Base-by-base conservation (phyloP, 2,113 vertebrate species). In the Galeopterus variegatus region DNA sequence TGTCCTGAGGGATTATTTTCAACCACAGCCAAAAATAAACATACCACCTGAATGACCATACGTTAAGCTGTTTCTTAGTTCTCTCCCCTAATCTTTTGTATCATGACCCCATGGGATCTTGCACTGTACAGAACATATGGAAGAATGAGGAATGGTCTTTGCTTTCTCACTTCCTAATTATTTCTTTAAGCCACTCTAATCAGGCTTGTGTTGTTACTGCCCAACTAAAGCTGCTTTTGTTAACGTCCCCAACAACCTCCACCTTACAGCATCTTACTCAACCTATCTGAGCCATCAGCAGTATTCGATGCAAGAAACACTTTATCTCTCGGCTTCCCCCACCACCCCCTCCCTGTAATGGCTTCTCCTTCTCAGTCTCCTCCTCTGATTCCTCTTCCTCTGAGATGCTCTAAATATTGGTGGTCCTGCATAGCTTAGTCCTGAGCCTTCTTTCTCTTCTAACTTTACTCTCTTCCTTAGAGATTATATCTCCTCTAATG, bases 291-390 rank as follows among this genome's bases (percentile, higher is more conserved):
- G 41, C 14, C 60, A n/a, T 21, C 36, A 3, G 0, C 8, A 36
- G 8, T 26, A 36, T 21, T 54, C 48, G 70, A 31, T 62, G n/a
- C 4, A 1, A 10, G n/a, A 70, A 86, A 62, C 8, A n/a, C 26
- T 62, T 76, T n/a, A 33, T 80, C 45, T 48, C 36, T 65, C 73
- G 26, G 45, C 13, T 58, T 56, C 52, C 13, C 41, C 41, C 41
- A 50, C 33, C 28, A 58, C 17, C 31, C 12, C 0, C 0, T 8
- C 19, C 23, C 5, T 56, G 41, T 58, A 1, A 1, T 4, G 19
- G 41, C 50, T 67, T 83, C 52, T 72, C n/a, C 33, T 72, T 62
- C 50, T 90, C 23, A 8, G 54, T 67, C 36, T 89, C 21, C 1
- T 65, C 60, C 58, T 24, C 76, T 48, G 31, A 9, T 13, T 90